Evolutionary conservation across 1,140 invertebrate genomes (phyloP).

Genomic region (Cydia pomonella): DNA sequence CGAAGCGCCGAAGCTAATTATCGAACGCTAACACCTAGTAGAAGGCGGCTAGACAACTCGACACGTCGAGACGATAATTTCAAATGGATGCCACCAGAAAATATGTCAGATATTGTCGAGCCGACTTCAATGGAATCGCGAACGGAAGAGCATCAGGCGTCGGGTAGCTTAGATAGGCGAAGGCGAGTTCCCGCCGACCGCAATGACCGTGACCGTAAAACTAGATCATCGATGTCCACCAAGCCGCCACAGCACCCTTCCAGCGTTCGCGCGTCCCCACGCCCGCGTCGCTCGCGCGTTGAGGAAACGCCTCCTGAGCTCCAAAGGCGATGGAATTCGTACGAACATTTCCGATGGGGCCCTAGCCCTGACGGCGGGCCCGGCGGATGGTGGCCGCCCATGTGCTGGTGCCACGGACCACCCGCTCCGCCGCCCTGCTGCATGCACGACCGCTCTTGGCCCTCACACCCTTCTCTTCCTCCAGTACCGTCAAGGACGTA

Average conservation of each 20-base stretch:
- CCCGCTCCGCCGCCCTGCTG: slow-evolving; percentile 67
- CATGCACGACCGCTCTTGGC: slow-evolving; percentile 71
- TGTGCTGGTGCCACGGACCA: slow-evolving; percentile 75
- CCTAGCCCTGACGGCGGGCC: slow-evolving; percentile 81
- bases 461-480: slow-evolving; percentile 68
- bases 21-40: slow-evolving; percentile 67
- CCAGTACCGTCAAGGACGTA: slow-evolving; percentile 55
- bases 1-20: slow-evolving; percentile 59
- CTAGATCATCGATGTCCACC: slow-evolving; percentile 79
- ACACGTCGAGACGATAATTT: slow-evolving; percentile 82
- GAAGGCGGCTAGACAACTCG: slow-evolving; percentile 71
- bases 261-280: slow-evolving; percentile 72
- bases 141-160: slow-evolving; percentile 62
- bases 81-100: slow-evolving; percentile 80
- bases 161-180: slow-evolving; percentile 80
- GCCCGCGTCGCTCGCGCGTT: slow-evolving; percentile 60
- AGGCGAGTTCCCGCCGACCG: slow-evolving; percentile 69
- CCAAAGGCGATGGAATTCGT: slow-evolving; percentile 76
- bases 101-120: slow-evolving; percentile 63
- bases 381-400: slow-evolving; percentile 84
- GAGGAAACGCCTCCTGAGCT: slow-evolving; percentile 66
- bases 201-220: slow-evolving; percentile 80
- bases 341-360: slow-evolving; percentile 77
- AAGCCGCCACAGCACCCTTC: slow-evolving; percentile 72
- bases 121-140: slow-evolving; percentile 52